Evolutionary conservation across 2,888 invertebrate species (phyloP), one percentile per base, ranked within the genome.

Genomic region (Globia sparganii): DNA sequence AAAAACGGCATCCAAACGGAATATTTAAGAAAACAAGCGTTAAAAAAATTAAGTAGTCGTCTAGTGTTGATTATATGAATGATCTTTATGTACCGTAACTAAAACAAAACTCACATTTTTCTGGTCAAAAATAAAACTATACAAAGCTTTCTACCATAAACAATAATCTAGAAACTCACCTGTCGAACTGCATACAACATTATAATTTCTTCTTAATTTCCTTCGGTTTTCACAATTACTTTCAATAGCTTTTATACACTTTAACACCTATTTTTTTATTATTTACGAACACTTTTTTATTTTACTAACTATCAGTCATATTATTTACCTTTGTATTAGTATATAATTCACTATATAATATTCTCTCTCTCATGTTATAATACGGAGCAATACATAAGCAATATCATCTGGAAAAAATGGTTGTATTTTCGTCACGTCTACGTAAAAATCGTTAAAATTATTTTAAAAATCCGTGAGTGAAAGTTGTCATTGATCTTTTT

Each of bases 111-210:
- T 6, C 1, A 4, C 0, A n/a, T 25, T 28, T 40, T 18, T 49
- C 0, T 34, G 11, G 40, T 5, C 9, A 43, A 49, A 69, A 56
- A 34, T 6, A 59, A 6, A 15, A 46, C 13, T 8, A n/a, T 18
- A 76, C 15, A 74, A 61, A 21, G 11, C 5, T 1, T 31, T 59
- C 28, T 72, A 75, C 49, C 13, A 58, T 5, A 67, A 21, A 71
- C 4, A 71, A 78, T 15, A 21, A 4, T 66, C 15, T 28, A 13
- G 46, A 70, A 37, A 89, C 95, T 94, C 83, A 96, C 96, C 96
- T 96, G 96, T 92, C 96, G 94, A 11, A 96, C 96, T 28, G 96
- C 96, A 87, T 96, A 96, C 94, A 96, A 90, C 96, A 96, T 96
- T 59, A 76, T 91, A 83, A 78, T 62, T 75, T 90, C 87, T 93